These are phyloP conservation scores for Tetramorium alpestre DNA, from an alignment of 1,140 invertebrate species.

Conservation along the genomic window DNA sequence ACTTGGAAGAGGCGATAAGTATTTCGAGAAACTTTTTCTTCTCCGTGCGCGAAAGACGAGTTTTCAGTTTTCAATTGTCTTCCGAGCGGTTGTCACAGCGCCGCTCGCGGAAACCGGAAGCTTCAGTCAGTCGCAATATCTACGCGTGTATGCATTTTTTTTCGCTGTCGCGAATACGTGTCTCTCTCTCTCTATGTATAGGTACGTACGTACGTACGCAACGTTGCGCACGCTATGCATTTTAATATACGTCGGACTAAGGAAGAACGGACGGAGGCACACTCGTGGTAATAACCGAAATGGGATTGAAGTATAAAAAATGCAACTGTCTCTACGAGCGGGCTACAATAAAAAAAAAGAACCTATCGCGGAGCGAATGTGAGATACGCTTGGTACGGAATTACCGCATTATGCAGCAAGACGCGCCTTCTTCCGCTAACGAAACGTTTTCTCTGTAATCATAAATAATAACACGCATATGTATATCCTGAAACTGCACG, in stretches of 20 bases:
- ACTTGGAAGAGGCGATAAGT: background rate
- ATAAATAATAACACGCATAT: slow-evolving; percentile 43
- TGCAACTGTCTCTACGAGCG: background rate
- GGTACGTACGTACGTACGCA: background rate
- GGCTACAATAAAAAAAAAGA: background rate
- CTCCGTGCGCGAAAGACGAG: background rate
- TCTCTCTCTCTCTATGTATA: background rate
- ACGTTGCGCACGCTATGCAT: background rate
- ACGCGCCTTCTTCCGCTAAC: slow-evolving; percentile 55
- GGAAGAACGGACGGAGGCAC: background rate
- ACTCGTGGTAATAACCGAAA: background rate
- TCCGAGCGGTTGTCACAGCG: background rate
- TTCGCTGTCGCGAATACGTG: background rate
- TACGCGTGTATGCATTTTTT: background rate
- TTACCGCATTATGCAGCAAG: slow-evolving; percentile 23
- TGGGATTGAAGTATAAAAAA: slow-evolving; percentile 24
- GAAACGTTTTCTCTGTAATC: slow-evolving; percentile 52
- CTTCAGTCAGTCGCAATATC: slow-evolving; percentile 18
- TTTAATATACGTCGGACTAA: background rate
- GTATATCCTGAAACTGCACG: slow-evolving; percentile 38
- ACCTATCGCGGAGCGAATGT: background rate
- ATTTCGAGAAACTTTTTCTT: slow-evolving; percentile 1
- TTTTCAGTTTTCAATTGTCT: slow-evolving; percentile 31
- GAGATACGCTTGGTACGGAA: slow-evolving; percentile 3
- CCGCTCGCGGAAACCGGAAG: slow-evolving; percentile 27